Evolutionary conservation across 2,797 vertebrate species (phyloP).

Genomic region (Lophotriccus pileatus): DNA sequence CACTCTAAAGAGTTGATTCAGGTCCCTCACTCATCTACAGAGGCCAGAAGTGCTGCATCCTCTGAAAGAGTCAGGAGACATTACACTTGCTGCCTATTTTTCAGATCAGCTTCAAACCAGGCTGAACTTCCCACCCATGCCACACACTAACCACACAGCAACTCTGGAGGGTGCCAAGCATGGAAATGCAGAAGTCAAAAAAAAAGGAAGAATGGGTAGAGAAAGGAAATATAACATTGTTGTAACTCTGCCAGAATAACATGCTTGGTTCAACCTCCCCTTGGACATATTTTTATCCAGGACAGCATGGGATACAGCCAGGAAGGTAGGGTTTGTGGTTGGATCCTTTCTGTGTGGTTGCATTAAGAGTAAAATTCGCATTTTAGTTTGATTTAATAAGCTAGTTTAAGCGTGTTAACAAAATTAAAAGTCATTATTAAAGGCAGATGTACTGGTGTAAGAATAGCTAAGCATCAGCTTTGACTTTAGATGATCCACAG

Average conservation of each 20-base stretch:
- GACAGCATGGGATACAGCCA: neutral
- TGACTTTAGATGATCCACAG: constrained; percentile 41
- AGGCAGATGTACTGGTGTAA: constrained; percentile 46
- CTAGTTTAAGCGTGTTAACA: constrained; percentile 11
- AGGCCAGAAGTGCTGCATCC: neutral
- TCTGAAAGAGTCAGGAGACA: neutral
- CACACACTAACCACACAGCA: neutral
- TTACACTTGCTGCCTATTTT: neutral
- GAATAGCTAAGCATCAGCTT: constrained; percentile 26
- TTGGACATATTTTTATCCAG: neutral
- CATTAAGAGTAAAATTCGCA: neutral
- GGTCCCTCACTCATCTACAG: neutral
- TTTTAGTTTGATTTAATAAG: constrained; percentile 55
- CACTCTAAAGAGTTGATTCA: neutral
- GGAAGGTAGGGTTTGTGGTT: neutral
- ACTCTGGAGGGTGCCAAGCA: neutral
- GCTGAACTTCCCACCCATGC: neutral
- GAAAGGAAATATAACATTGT: neutral
- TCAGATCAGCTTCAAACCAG: neutral
- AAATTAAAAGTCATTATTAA: constrained; percentile 62
- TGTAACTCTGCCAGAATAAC: neutral
- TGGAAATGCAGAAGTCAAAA: neutral
- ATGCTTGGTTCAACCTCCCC: neutral
- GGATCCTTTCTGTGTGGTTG: neutral
- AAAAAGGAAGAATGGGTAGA: neutral